Base-by-base conservation (phyloP, 2,888 invertebrate genomes). In the Catocala sponsa region DNA sequence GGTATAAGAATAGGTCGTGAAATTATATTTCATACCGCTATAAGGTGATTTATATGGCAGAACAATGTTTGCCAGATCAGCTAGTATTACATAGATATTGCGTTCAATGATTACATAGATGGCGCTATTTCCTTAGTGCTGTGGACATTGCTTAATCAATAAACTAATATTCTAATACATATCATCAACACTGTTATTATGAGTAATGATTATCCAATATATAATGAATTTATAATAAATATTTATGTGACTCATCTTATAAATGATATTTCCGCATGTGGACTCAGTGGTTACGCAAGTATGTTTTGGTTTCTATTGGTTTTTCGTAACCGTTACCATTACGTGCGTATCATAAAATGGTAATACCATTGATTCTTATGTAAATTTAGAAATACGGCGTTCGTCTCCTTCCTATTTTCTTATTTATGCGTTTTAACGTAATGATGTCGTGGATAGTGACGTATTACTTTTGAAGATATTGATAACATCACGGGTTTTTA, bases 211-310 rank as follows among this genome's bases (percentile, higher is more conserved):
- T 59, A 56, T 49, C 47, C 48, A 60, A 53, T 44, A 25, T 50
- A 55, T 52, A 57, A 53, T 53, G 10, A 35, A 47, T 32, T 48
- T 9, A 42, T 15, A 53, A 58, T 61, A 15, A 50, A 63, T 63
- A 9, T 65, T 59, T 56, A 71, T 74, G 42, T 49, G 6, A 35
- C 10, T 42, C 52, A 52, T 51, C 42, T 51, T 56, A 35, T 38
- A 54, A 47, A 50, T 46, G 53, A 35, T 50, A 50, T 70, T 75
- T 75, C 72, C 73, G 72, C 51, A 33, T 72, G 47, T n/a, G 47
- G 43, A 33, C 49, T 50, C n/a, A 42, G 9, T 54, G 11, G 48
- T 59, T 59, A 54, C 25, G 59, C 42, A 59, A 59, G 42, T 38
- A 25, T 25, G 7, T 38, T 38, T 38, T 38, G 35, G 35, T 48